phyloP scores from a whole-genome alignment of 2,888 invertebrate genomes.

The Drepana falcataria region DNA sequence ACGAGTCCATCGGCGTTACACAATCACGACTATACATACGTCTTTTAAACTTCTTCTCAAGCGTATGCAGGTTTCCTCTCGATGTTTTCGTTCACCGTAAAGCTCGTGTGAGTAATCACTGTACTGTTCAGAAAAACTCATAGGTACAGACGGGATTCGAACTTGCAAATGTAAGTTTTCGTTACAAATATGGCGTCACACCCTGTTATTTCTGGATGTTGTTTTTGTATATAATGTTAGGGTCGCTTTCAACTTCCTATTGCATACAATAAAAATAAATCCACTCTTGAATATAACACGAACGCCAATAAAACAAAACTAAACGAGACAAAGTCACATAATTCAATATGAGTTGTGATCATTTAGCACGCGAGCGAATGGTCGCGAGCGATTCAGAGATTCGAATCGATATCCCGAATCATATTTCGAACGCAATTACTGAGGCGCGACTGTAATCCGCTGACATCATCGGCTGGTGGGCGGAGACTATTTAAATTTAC shows the following conservation, averaged over 20 bases:
- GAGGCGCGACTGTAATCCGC: slow-evolving; percentile 41
- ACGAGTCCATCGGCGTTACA: too few relatives aligned
- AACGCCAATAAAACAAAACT: slow-evolving; percentile 60
- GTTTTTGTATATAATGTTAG: too few relatives aligned
- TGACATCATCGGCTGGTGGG: slow-evolving; percentile 45
- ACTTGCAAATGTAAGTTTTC: too few relatives aligned
- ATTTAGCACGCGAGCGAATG: slow-evolving; percentile 59
- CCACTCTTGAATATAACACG: slow-evolving; percentile 45
- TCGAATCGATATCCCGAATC: slow-evolving; percentile 43
- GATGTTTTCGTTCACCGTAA: too few relatives aligned
- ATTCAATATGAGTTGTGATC: slow-evolving; percentile 64
- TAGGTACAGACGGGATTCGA: too few relatives aligned
- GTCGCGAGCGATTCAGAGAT: slow-evolving; percentile 39
- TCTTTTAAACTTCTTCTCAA: too few relatives aligned
- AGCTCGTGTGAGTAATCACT: too few relatives aligned
- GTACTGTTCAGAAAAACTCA: too few relatives aligned
- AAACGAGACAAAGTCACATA: slow-evolving; percentile 66
- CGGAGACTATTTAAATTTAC: slow-evolving; percentile 34
- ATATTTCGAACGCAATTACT: slow-evolving; percentile 32
- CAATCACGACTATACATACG: too few relatives aligned
- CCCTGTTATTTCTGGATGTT: too few relatives aligned
- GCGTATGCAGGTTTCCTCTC: too few relatives aligned
- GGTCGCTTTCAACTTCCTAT: slow-evolving; percentile 19
- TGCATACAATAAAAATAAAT: slow-evolving; percentile 37
- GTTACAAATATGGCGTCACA: too few relatives aligned